Evolutionary conservation across 53 echinoderm and acorn worm species (phyloP).

Genomic region (Astropecten irregularis): DNA sequence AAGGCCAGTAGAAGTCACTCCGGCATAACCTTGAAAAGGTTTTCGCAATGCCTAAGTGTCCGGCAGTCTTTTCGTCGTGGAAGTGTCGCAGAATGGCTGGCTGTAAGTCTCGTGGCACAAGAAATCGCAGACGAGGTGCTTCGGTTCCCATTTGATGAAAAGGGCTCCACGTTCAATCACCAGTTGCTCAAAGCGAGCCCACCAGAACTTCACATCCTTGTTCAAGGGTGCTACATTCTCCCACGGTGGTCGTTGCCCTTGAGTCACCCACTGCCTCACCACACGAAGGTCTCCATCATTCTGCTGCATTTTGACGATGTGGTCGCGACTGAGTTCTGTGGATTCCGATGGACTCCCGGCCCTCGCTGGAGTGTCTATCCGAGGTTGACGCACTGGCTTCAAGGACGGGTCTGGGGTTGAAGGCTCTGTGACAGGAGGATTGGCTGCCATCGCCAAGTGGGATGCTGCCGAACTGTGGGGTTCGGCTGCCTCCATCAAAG

Average conservation of each 20-base stretch:
- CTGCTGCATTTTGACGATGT: neutral
- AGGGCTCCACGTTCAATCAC: neutral
- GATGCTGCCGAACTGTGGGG: no score
- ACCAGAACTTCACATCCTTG: no score
- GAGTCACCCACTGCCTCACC: neutral
- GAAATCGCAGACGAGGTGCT: neutral
- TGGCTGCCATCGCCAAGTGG: no score
- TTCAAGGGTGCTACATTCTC: neutral
- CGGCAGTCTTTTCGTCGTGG: conserved; percentile 25
- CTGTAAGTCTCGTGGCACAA: conserved; percentile 22
- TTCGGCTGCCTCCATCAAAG: no score
- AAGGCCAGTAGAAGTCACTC: no score
- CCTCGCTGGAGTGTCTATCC: neutral
- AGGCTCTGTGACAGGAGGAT: no score
- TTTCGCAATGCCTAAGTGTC: conserved; percentile 37
- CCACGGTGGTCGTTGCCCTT: neutral
- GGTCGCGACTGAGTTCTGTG: neutral
- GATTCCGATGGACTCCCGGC: neutral
- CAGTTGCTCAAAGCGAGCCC: no score
- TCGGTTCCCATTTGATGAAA: neutral
- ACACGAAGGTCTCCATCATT: neutral
- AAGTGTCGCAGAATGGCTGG: neutral
- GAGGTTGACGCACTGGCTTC: neutral
- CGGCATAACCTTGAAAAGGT: no score
- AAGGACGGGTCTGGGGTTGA: neutral